A percentile compares a stretch with the other conserved stretches of the same genome.
Evolutionary conservation across 2,888 invertebrate genomes (phyloP).

Genomic region (Dryadula phaetusa): DNA sequence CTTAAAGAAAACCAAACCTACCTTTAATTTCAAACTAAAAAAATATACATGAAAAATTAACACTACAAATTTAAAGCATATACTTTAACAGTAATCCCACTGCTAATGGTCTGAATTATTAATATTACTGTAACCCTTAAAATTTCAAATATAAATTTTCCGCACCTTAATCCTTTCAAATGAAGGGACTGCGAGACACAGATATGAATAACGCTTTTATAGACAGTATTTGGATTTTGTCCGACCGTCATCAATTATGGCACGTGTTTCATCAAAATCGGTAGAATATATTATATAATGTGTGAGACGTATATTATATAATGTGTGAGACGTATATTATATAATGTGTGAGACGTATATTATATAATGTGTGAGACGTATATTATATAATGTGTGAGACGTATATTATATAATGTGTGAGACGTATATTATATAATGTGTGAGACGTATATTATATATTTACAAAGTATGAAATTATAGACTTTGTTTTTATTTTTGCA

Average conservation of each 20-base stretch:
- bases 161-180: conserved; percentile 24
- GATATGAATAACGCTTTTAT: conserved; percentile 22
- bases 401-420: no score
- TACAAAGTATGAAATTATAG: no score
- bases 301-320: no score
- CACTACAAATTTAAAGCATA: neutral
- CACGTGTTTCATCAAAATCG: conserved; percentile 6
- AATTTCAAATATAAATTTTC: conserved; percentile 18
- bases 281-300: neutral
- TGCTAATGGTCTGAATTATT: conserved; percentile 17
- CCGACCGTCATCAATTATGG: conserved; percentile 21
- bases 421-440: no score
- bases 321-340: no score
- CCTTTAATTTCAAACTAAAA: neutral
- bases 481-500: no score
- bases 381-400: no score
- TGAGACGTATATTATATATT: no score
- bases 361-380: no score
- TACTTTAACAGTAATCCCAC: conserved; percentile 9
- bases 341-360: no score
- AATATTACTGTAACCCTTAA: conserved; percentile 13
- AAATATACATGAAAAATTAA: neutral
- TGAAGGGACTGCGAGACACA: conserved; percentile 13
- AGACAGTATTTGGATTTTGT: conserved; percentile 17
- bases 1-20: neutral